These are phyloP conservation scores for Bugulina stolonifera DNA, from an alignment of 2,888 invertebrate genomes.

Conservation along the genomic window DNA sequence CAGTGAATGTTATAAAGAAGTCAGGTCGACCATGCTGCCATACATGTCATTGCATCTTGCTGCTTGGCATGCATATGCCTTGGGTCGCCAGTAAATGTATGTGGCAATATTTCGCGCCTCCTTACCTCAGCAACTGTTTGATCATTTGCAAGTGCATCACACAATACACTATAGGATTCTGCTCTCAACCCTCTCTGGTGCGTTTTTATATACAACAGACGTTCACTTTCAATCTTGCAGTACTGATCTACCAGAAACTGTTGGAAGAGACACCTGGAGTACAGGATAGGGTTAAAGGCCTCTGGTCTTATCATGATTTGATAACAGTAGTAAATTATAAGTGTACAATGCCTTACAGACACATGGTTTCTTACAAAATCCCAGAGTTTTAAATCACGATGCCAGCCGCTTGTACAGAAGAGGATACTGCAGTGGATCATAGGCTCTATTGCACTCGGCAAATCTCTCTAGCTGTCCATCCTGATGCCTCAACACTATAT, in stretches of 20 bases:
- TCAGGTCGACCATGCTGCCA: background rate
- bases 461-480: background rate
- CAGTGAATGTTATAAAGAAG: background rate
- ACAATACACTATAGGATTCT: background rate
- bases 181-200: background rate
- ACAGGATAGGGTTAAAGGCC: background rate
- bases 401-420: background rate
- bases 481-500: background rate
- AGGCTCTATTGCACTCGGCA: background rate
- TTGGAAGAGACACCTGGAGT: too few species aligned
- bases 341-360: background rate
- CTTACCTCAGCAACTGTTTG: too few species aligned
- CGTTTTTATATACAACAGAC: background rate
- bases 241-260: constrained; percentile 1
- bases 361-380: background rate
- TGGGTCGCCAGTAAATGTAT: too few species aligned
- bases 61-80: too few species aligned
- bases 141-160: too few species aligned
- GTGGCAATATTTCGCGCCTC: too few species aligned
- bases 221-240: constrained; percentile 1
- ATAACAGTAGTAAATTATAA: background rate
- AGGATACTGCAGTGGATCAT: background rate
- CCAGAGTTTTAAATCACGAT: background rate
- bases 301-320: background rate
- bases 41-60: too few species aligned